Percentiles rank a stretch among this genome's conserved stretches.
phyloP scores from a whole-genome alignment of 2,113 vertebrate genomes.

The Apus apus region DNA sequence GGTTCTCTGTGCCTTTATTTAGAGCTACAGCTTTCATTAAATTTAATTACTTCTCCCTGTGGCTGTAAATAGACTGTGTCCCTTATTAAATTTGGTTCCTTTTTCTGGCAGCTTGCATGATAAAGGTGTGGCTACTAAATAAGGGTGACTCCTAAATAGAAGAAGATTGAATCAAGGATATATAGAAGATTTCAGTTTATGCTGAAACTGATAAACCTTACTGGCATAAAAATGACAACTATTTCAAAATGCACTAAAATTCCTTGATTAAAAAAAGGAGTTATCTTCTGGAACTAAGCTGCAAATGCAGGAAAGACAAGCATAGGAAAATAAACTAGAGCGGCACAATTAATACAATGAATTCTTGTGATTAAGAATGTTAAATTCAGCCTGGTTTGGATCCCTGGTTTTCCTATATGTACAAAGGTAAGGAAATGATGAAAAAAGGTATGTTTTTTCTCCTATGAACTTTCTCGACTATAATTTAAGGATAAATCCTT shows the following conservation, averaged over 20 bases:
- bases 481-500: not conserved
- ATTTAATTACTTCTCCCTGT: conserved; percentile 50
- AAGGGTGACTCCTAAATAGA: not conserved
- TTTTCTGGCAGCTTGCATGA: not conserved
- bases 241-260: not conserved
- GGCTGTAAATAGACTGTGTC: conserved; percentile 42
- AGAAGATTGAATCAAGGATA: not conserved
- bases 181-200: not conserved
- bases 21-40: conserved; percentile 58
- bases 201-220: not conserved
- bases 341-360: not conserved
- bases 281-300: not conserved
- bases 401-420: not conserved
- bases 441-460: not conserved
- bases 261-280: not conserved
- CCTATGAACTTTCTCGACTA: not conserved
- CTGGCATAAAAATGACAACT: not conserved
- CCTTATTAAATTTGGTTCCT: conserved; percentile 50
- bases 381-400: not conserved
- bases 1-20: conserved; percentile 27
- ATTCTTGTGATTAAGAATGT: not conserved
- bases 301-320: not conserved
- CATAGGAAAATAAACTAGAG: not conserved
- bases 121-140: conserved; percentile 38
- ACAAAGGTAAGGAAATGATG: not conserved